Evolutionary conservation across 1,140 invertebrate species (phyloP), one percentile per base, ranked within the genome.

Genomic region (Lepidurus couesii): DNA sequence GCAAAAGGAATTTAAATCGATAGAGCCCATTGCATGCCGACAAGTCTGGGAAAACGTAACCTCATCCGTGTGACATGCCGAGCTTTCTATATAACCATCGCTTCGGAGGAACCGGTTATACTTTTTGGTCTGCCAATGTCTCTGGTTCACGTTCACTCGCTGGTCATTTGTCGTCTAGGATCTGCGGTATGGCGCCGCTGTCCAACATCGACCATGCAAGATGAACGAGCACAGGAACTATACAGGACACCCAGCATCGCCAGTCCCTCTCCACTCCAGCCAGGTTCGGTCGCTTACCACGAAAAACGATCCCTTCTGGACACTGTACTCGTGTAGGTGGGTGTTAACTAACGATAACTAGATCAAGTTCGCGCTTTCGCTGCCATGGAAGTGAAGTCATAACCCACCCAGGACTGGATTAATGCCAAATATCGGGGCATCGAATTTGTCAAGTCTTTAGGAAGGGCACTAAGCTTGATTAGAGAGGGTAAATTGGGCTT

Each of bases 161-260:
- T 65, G 53, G 53, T 65, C 53, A 65, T 65, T 65, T 65, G 53
- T 65, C 53, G 53, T 65, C 53, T 65, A 65, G 53, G 53, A 65
- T 65, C 53, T 65, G 53, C 53, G 53, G 53, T 65, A 65, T 65
- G 53, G 53, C 53, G 53, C 53, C 53, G 53, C 53, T 65, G 53
- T 65, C 53, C 53, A 65, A 65, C 53, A 13, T 65, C 53, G 53
- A 65, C 53, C 53, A 65, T 65, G 53, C 53, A 65, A 65, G 53
- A 65, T 65, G 53, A 65, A 65, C 53, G 53, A 65, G 53, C 53
- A 65, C 53, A 65, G 53, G 53, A 65, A 65, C 53, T 65, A 65
- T 65, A 65, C 53, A 65, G 53, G 53, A 65, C 53, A 65, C 53
- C 53, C 53, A 65, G 53, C 53, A 65, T 65, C 53, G 53, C 53